Conservation (phyloP, 2,888 invertebrate species). For the Anagyrus pseudococci region DNA sequence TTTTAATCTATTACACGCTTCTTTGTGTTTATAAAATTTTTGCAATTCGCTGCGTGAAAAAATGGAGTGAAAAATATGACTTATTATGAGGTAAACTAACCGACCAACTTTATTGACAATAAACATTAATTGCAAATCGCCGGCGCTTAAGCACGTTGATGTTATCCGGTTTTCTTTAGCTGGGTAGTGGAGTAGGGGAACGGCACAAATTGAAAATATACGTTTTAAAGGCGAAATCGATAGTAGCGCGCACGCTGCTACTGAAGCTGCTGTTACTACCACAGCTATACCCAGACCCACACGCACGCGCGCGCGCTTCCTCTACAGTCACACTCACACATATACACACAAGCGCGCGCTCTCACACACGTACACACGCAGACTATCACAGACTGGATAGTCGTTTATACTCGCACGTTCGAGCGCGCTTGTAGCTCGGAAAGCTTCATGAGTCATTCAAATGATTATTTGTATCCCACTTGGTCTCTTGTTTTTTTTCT, state of each 20-base stretch:
- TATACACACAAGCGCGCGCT: background rate
- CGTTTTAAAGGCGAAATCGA: conserved; percentile 52
- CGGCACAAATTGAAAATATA: conserved; percentile 48
- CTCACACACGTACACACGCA: no score
- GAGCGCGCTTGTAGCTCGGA: background rate
- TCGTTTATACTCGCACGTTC: no score
- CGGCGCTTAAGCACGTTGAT: conserved; percentile 25
- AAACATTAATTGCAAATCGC: conserved; percentile 27
- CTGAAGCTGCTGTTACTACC: no score
- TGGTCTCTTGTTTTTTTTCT: conserved; percentile 6
- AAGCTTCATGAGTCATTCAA: conserved; percentile 32
- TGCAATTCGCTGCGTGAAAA: no score
- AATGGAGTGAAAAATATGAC: no score
- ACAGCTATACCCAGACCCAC: no score
- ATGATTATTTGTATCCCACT: conserved; percentile 33
- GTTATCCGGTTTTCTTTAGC: conserved; percentile 22
- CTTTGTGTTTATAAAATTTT: no score
- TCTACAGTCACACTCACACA: background rate
- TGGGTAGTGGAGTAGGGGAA: background rate
- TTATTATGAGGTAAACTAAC: no score
- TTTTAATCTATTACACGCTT: no score
- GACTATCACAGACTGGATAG: no score
- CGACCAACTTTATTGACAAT: background rate
- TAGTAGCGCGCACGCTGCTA: conserved; percentile 41
- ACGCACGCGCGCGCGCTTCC: no score